phyloP scores from a whole-genome alignment of 1,140 invertebrate species.

The Drosophila novamexicana region DNA sequence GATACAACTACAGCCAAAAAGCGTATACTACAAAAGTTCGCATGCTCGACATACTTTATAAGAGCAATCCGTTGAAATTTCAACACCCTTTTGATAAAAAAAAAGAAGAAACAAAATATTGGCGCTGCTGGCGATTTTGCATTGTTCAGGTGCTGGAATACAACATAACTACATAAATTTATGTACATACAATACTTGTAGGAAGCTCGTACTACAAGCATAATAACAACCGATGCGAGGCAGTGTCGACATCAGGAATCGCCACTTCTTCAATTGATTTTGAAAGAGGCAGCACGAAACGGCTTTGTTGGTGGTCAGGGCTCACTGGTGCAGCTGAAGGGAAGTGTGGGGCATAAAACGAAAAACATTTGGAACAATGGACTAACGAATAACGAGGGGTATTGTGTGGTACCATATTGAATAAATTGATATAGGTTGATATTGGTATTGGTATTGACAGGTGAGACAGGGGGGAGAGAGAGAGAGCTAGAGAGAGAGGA shows the following conservation, averaged over 20 bases:
- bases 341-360: conserved; percentile 20
- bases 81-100: conserved; percentile 54
- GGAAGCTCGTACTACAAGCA: conserved; percentile 15
- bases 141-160: conserved; percentile 54
- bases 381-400: conserved; percentile 52
- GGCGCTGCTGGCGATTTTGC: conserved; percentile 43
- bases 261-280: conserved; percentile 80
- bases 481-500: conserved; percentile 16
- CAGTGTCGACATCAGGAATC: conserved; percentile 78
- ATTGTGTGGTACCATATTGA: conserved; percentile 65
- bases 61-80: conserved; percentile 40
- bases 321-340: conserved; percentile 21
- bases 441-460: conserved; percentile 54
- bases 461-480: conserved; percentile 7
- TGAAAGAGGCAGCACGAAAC: conserved; percentile 40
- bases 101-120: background rate
- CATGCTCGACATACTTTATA: conserved; percentile 24
- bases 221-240: conserved; percentile 39
- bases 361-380: conserved; percentile 62
- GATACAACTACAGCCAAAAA: background rate
- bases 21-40: background rate
- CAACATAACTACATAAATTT: conserved; percentile 76
- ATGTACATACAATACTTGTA: conserved; percentile 54
- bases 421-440: conserved; percentile 72
- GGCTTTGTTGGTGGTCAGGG: conserved; percentile 70